Percentiles rank a stretch among this genome's conserved stretches.
Conservation (phyloP, 2,888 invertebrate genomes). For the Papilio gigon region DNA sequence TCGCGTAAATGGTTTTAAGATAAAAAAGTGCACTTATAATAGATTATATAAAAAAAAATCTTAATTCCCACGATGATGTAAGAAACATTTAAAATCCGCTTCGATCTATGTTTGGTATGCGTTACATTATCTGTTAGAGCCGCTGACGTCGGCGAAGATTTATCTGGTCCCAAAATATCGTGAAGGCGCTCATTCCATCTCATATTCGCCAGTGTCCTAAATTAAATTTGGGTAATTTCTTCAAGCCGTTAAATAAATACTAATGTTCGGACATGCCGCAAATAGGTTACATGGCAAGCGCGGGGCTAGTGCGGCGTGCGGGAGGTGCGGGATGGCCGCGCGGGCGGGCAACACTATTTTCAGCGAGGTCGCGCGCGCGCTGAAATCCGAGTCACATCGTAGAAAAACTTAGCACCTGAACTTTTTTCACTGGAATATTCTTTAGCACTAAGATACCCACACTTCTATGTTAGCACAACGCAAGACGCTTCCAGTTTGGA, state of each 20-base stretch:
- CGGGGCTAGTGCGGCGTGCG: conserved; percentile 47
- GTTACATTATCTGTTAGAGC: conserved; percentile 35
- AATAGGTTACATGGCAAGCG: conserved; percentile 70
- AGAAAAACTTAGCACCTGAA: conserved; percentile 49
- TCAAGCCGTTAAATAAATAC: conserved; percentile 80
- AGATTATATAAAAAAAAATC: neutral
- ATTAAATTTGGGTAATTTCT: conserved; percentile 77
- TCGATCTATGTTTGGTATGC: conserved; percentile 42
- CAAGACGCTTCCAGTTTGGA: conserved; percentile 65
- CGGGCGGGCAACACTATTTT: conserved; percentile 73
- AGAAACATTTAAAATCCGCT: conserved; percentile 30
- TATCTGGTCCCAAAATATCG: conserved; percentile 39
- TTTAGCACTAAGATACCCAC: conserved; percentile 37
- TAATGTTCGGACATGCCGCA: conserved; percentile 75
- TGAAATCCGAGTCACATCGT: conserved; percentile 78
- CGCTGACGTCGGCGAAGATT: conserved; percentile 8
- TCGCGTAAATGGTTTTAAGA: too few species aligned
- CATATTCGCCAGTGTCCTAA: conserved; percentile 74
- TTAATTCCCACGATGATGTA: conserved; percentile 29
- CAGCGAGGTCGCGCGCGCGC: conserved; percentile 76
- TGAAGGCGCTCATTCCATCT: conserved; percentile 59
- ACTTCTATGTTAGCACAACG: conserved; percentile 48
- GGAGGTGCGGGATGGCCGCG: conserved; percentile 44
- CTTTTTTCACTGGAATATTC: conserved; percentile 18
- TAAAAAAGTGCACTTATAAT: too few species aligned